phyloP scores from a whole-genome alignment of 2,888 invertebrate genomes.

The Synergus laeviventris region DNA sequence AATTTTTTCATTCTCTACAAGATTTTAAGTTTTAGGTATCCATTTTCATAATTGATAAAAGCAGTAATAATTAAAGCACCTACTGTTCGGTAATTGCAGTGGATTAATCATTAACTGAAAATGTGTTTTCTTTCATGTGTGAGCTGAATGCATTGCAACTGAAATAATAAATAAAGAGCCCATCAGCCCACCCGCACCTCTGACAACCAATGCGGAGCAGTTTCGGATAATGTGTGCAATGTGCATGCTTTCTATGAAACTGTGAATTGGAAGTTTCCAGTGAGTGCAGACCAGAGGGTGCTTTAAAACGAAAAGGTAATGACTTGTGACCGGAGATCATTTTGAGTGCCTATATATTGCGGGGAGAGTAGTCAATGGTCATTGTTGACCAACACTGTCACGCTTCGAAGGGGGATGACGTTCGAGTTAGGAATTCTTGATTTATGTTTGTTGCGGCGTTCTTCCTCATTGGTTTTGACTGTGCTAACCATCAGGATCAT shows the following conservation, averaged over 20 bases:
- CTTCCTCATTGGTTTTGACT: constrained; percentile 42
- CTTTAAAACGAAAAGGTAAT: constrained; percentile 75
- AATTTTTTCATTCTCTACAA: too few relatives aligned
- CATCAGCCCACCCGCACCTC: constrained; percentile 20
- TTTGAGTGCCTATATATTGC: constrained; percentile 65
- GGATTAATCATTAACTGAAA: not conserved
- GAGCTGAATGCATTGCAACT: not conserved
- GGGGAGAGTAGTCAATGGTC: constrained; percentile 66
- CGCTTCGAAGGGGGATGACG: constrained; percentile 67
- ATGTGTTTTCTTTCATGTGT: not conserved
- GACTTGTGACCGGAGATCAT: constrained; percentile 75
- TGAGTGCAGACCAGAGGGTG: constrained; percentile 43
- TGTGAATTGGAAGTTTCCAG: constrained; percentile 27
- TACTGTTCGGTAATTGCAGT: not conserved
- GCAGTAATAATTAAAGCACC: not conserved
- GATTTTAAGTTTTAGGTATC: too few relatives aligned
- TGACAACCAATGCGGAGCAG: not conserved
- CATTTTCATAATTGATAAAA: not conserved
- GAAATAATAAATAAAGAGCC: constrained; percentile 9
- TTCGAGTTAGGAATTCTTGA: constrained; percentile 54
- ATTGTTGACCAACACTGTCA: constrained; percentile 74
- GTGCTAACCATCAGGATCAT: constrained; percentile 21
- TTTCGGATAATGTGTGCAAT: constrained; percentile 11
- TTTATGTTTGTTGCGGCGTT: constrained; percentile 55
- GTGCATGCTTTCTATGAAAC: constrained; percentile 11